Conservation (phyloP, 2,797 vertebrate species). For the Aldrovandia affinis region DNA sequence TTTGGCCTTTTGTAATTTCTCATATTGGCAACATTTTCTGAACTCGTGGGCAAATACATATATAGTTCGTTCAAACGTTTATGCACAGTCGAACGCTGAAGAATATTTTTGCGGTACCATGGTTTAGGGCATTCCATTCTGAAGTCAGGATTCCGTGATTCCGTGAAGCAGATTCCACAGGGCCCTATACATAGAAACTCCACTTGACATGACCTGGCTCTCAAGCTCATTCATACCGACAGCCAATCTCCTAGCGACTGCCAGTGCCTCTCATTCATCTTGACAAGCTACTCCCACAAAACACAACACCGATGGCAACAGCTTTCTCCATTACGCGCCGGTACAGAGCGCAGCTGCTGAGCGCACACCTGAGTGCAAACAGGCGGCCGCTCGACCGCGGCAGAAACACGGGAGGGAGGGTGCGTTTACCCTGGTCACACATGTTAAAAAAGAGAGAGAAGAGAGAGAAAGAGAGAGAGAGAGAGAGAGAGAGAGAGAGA, state of each 20-base stretch:
- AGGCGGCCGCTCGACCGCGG: not conserved
- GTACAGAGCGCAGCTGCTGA: not conserved
- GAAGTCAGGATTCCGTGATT: not conserved
- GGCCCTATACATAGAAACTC: conserved; percentile 6
- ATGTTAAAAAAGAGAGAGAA: too few relatives aligned
- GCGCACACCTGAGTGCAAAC: not conserved
- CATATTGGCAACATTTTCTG: too few relatives aligned
- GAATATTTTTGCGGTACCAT: not conserved
- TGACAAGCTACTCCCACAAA: not conserved
- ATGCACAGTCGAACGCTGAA: too few relatives aligned
- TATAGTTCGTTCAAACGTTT: too few relatives aligned
- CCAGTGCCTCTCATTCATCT: not conserved
- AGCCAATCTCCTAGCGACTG: not conserved
- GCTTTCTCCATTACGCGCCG: not conserved
- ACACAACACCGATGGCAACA: not conserved
- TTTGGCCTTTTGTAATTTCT: too few relatives aligned
- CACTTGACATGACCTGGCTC: not conserved
- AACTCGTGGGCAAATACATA: too few relatives aligned
- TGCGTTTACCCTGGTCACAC: not conserved
- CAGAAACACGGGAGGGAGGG: not conserved
- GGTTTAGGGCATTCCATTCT: not conserved
- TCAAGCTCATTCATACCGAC: not conserved
- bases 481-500: too few relatives aligned
- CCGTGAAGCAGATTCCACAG: not conserved
- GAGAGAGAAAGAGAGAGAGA: too few relatives aligned